Evolutionary conservation across 1,140 invertebrate genomes (phyloP).

Genomic region (Penaeus japonicus): DNA sequence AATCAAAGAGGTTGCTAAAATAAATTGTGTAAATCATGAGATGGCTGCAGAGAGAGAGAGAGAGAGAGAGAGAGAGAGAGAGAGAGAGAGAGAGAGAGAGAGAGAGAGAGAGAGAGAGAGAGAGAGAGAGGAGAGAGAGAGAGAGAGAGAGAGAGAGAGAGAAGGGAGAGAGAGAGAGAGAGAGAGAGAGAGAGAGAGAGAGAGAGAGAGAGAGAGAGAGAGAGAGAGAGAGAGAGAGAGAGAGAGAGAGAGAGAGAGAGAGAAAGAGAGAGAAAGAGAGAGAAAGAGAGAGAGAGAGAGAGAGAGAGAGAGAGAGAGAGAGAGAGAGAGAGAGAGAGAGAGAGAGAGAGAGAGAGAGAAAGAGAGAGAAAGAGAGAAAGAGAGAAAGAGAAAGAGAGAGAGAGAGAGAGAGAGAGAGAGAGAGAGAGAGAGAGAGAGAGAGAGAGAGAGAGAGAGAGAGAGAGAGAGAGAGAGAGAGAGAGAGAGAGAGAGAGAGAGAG

Average conservation of each 20-base stretch:
- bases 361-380: too few species aligned
- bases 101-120: neutral
- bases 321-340: too few species aligned
- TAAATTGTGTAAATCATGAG: too few species aligned
- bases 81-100: too few species aligned
- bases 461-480: too few species aligned
- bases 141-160: neutral
- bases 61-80: too few species aligned
- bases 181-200: neutral
- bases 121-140: neutral
- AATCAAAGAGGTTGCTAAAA: too few species aligned
- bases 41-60: too few species aligned
- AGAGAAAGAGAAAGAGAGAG: neutral
- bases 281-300: neutral
- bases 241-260: neutral
- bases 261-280: neutral
- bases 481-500: slow-evolving; percentile 2
- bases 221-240: neutral
- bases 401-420: neutral
- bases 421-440: too few species aligned
- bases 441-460: too few species aligned
- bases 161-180: neutral
- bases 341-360: too few species aligned
- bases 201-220: neutral
- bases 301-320: neutral